These are phyloP conservation scores for Anniella stebbinsi DNA, from an alignment of 2,797 vertebrate species.

Conservation along the genomic window DNA sequence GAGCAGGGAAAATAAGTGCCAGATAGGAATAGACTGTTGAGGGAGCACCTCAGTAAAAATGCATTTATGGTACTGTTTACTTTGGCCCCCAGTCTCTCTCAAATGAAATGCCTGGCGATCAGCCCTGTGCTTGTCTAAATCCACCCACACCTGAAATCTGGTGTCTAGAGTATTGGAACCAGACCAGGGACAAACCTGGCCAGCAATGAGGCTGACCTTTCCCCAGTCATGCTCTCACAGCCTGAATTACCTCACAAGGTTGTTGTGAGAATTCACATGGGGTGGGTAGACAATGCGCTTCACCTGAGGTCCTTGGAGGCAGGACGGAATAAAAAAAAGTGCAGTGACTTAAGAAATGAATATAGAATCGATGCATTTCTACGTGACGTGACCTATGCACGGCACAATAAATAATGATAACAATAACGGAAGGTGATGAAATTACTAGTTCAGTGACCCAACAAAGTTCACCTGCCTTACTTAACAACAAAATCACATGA, in stretches of 20 bases:
- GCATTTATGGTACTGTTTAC: too few relatives aligned
- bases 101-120: neutral
- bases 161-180: neutral
- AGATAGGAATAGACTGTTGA: too few relatives aligned
- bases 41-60: too few relatives aligned
- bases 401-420: neutral
- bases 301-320: neutral
- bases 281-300: neutral
- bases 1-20: too few relatives aligned
- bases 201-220: neutral
- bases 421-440: neutral
- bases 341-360: neutral
- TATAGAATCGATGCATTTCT: neutral
- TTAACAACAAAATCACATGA: neutral
- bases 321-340: neutral
- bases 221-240: too few relatives aligned
- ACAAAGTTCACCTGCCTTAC: neutral
- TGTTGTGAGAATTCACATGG: neutral
- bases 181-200: neutral
- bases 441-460: neutral
- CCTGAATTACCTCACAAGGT: neutral
- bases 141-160: neutral
- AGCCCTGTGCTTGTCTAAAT: neutral
- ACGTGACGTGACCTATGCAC: neutral
- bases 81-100: neutral